Evolutionary conservation across 2,888 invertebrate genomes (phyloP).

Genomic region (Vandiemenella viatica): DNA sequence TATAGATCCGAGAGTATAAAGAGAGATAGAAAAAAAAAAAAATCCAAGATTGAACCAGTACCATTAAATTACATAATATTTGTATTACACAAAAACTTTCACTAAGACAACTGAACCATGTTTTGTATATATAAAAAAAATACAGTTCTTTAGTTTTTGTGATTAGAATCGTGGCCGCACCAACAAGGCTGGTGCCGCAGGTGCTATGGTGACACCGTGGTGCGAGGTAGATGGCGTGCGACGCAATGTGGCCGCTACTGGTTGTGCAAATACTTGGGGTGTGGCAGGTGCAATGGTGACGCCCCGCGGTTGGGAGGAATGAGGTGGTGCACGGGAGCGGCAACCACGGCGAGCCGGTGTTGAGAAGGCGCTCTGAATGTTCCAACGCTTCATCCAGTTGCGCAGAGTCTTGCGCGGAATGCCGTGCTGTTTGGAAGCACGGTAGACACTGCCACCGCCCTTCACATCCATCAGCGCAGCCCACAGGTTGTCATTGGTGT

Average conservation of each 20-base stretch:
- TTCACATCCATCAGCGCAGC: constrained; percentile 43
- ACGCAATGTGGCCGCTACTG: not conserved
- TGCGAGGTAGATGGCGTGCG: not conserved
- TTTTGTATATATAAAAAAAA: too few species aligned
- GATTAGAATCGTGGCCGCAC: not conserved
- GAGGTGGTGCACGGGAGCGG: not conserved
- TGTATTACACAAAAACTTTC: too few species aligned
- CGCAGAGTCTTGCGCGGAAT: constrained; percentile 42
- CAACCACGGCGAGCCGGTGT: constrained; percentile 1
- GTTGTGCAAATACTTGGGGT: not conserved
- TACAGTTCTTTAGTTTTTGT: too few species aligned
- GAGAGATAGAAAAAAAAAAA: too few species aligned
- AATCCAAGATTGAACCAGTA: too few species aligned
- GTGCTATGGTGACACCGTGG: not conserved
- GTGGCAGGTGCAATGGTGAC: not conserved
- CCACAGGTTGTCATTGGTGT: constrained; percentile 39
- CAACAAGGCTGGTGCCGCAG: not conserved
- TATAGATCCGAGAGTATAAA: too few species aligned
- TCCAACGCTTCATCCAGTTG: constrained; percentile 46
- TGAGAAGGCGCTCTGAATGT: constrained; percentile 40
- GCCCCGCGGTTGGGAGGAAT: not conserved
- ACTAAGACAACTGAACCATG: too few species aligned
- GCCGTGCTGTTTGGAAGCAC: constrained; percentile 43
- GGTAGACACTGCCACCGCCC: constrained; percentile 42
- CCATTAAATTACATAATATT: too few species aligned